Evolutionary conservation across 2,888 invertebrate genomes (phyloP).

Genomic region (Parnassius orleans): DNA sequence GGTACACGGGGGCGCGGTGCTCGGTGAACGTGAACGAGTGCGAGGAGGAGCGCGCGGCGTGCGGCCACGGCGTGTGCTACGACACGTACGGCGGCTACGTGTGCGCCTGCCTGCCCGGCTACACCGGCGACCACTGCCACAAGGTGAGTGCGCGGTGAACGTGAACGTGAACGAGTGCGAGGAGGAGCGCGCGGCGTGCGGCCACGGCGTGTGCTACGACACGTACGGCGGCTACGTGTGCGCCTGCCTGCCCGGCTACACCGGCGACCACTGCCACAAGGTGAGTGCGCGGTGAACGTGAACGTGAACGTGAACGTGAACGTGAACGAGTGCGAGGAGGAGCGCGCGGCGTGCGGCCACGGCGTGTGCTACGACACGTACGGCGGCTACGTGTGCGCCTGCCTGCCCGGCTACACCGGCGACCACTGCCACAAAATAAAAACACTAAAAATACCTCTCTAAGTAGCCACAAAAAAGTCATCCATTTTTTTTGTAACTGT

Average conservation of each 20-base stretch:
- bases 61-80: conserved; percentile 89
- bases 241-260: conserved; percentile 89
- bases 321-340: conserved; percentile 88
- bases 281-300: conserved; percentile 86
- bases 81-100: conserved; percentile 90
- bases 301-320: conserved; percentile 90
- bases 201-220: conserved; percentile 90
- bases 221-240: conserved; percentile 90
- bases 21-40: conserved; percentile 92
- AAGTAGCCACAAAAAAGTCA: no score
- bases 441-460: no score
- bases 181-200: conserved; percentile 80
- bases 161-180: conserved; percentile 90
- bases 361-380: conserved; percentile 92
- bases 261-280: conserved; percentile 88
- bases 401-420: conserved; percentile 89
- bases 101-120: conserved; percentile 90
- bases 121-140: conserved; percentile 89
- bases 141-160: conserved; percentile 87
- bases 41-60: conserved; percentile 73
- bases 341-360: conserved; percentile 82
- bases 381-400: conserved; percentile 89
- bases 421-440: conserved; percentile 88
- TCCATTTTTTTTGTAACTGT: no score
- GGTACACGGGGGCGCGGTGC: conserved; percentile 87